Conservation (phyloP, 1,140 invertebrate genomes). For the Eurosta solidaginis region DNA sequence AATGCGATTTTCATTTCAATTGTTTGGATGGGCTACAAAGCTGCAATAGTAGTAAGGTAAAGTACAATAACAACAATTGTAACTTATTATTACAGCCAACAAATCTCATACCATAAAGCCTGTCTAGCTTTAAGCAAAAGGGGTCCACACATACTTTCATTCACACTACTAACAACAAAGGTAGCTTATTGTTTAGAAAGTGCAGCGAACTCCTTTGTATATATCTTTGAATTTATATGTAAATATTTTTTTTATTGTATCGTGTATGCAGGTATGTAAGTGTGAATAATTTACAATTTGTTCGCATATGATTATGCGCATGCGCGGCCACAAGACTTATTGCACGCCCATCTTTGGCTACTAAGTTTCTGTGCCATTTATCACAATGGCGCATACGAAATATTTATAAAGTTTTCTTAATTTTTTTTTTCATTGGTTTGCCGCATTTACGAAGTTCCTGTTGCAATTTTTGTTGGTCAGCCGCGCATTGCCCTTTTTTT, state of each 20-base stretch:
- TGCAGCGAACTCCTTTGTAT: background rate
- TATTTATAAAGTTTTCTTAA: background rate
- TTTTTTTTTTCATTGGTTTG: background rate
- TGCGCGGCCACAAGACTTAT: background rate
- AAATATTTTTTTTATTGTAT: background rate
- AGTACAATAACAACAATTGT: background rate
- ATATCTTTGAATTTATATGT: background rate
- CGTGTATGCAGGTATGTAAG: background rate
- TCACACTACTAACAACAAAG: background rate
- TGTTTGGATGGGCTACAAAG: background rate
- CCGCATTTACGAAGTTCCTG: background rate
- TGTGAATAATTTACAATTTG: background rate
- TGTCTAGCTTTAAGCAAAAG: background rate
- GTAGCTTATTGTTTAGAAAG: background rate
- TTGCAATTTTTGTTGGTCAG: background rate
- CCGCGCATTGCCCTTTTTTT: background rate
- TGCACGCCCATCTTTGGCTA: background rate
- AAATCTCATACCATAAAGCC: too few species aligned
- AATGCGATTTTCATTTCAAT: slow-evolving; percentile 14
- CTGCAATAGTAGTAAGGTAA: background rate
- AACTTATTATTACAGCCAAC: background rate
- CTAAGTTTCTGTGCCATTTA: background rate
- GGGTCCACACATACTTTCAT: background rate
- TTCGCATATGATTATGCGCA: background rate
- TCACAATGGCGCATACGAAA: background rate